phyloP scores from a whole-genome alignment of 2,113 vertebrate genomes.

The Cyprinus carpio region DNA sequence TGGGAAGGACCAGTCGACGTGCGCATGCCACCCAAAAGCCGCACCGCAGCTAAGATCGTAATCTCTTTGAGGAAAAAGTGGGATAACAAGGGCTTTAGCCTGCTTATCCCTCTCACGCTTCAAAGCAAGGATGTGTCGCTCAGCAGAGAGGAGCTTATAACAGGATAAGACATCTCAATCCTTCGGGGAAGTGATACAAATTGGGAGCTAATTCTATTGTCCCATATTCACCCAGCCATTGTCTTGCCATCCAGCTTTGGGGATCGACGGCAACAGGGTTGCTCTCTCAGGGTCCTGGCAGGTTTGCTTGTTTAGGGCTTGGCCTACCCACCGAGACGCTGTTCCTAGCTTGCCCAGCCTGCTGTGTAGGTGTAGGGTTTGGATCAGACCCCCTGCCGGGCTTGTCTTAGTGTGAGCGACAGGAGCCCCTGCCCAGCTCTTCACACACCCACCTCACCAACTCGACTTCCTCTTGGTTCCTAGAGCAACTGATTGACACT shows the following conservation, averaged over 20 bases:
- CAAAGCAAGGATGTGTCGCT: conserved; percentile 66
- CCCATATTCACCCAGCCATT: conserved; percentile 57
- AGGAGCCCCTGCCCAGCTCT: conserved; percentile 55
- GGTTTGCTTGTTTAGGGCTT: conserved; percentile 67
- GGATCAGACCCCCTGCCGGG: conserved; percentile 69
- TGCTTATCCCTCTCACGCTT: conserved; percentile 62
- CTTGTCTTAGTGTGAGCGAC: conserved; percentile 68
- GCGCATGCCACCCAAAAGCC: conserved; percentile 61
- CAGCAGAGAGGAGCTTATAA: conserved; percentile 71
- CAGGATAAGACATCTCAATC: conserved; percentile 66
- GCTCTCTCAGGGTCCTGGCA: conserved; percentile 49
- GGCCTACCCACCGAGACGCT: conserved; percentile 55
- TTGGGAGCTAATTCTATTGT: conserved; percentile 73
- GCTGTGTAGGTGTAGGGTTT: conserved; percentile 68
- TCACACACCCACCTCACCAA: conserved; percentile 36
- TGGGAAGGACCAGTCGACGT: conserved; percentile 54
- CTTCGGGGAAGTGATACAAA: conserved; percentile 72
- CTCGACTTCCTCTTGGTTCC: conserved; percentile 59
- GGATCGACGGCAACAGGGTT: conserved; percentile 52
- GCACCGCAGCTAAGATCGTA: conserved; percentile 73
- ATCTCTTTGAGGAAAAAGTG: conserved; percentile 70
- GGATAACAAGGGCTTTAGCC: conserved; percentile 76
- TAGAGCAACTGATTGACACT: conserved; percentile 77
- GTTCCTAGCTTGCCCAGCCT: conserved; percentile 46
- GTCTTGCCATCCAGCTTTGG: conserved; percentile 62